phyloP scores from a whole-genome alignment of 2,113 vertebrate genomes.

The Malurus cyaneus region DNA sequence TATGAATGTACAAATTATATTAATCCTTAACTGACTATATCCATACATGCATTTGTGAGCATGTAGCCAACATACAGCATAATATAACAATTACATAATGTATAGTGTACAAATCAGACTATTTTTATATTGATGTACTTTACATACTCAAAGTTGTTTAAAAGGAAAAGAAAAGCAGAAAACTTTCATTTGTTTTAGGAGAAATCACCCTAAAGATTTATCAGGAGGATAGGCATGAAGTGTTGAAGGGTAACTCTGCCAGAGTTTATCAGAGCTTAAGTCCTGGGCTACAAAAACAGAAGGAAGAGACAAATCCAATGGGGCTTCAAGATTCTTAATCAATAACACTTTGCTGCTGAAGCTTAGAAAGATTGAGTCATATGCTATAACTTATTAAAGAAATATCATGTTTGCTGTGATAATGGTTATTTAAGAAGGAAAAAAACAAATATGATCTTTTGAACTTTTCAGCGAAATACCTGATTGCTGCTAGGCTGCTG shows the following conservation, averaged over 20 bases:
- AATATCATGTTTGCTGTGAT: not conserved
- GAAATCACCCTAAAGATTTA: not conserved
- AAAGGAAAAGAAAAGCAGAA: not conserved
- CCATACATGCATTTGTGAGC: not conserved
- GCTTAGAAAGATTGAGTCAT: not conserved
- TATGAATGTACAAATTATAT: not conserved
- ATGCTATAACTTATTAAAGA: not conserved
- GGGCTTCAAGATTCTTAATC: not conserved
- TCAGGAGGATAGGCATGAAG: not conserved
- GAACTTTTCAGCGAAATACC: constrained; percentile 24
- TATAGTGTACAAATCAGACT: not conserved
- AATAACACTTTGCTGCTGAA: not conserved
- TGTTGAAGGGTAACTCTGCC: not conserved
- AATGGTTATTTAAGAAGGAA: not conserved
- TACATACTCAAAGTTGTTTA: not conserved
- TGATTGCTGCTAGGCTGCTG: constrained; percentile 41
- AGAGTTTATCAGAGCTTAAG: not conserved
- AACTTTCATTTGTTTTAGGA: not conserved
- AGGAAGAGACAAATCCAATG: not conserved
- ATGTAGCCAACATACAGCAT: not conserved
- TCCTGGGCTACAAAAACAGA: not conserved
- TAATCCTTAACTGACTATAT: not conserved
- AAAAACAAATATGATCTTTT: constrained; percentile 2
- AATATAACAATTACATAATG: not conserved
- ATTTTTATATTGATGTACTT: not conserved